Base-by-base conservation (phyloP, 1,140 invertebrate genomes). In the Bombyx mandarina region DNA sequence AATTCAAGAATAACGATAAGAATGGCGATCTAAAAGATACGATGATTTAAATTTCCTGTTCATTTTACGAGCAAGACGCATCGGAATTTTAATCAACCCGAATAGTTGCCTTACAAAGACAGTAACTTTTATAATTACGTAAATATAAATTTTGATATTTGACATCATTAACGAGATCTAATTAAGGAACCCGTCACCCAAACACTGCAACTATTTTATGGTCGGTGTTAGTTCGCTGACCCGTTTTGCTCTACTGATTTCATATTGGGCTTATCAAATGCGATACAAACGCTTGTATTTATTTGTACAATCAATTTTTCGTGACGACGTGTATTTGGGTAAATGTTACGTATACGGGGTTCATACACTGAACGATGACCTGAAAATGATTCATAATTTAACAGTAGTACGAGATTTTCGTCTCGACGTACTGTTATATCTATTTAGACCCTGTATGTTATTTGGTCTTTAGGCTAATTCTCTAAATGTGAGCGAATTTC, bases 381-480 rank as follows among this genome's bases (percentile, higher is more conserved):
- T 80, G 75, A 77, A 78, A 79, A 69, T 86, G 80, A 86, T 62
- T 86, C 79, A 82, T 56, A 61, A 56, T 65, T 76, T 79, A 76
- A 73, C 73, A 61, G 65, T 69, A 63, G 52, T 72, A 62, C 58
- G 50, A 68, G 63, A 71, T 71, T 62, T 52, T 58, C 49, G 62
- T 58, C 66, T 61, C 62, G 63, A 66, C 61, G 50, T 49, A 77
- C 72, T 75, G 72, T 80, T 76, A 76, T 68, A 66, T 63, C 60
- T 68, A 52, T 62, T 64, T 64, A 64, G 62, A 56, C 45, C 45
- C 51, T 55, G 46, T 60, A 52, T 58, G 66, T 73, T 64, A 78
- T 57, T 68, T 57, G 68, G 71, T 72, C 63, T 66, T 45, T 74
- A 57, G 71, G 70, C 4, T 35, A 5, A 35, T 35, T 35, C 26